Conservation (phyloP, 1,140 invertebrate genomes). For the Alviniconcha marisindica region DNA sequence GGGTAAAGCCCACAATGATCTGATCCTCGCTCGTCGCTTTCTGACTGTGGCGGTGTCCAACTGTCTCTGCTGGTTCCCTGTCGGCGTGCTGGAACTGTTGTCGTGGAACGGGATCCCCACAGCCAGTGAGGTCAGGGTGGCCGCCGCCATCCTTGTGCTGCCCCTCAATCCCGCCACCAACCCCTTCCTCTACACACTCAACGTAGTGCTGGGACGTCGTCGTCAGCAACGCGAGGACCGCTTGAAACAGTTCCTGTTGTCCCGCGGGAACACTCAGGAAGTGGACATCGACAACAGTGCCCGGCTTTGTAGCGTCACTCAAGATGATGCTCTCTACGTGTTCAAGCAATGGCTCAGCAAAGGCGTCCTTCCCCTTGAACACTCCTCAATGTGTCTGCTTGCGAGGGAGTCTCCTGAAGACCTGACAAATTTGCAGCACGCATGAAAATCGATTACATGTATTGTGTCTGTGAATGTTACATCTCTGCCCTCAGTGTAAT, state of each 20-base stretch:
- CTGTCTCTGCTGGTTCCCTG: background rate
- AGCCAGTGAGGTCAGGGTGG: background rate
- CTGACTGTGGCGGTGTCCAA: conserved; percentile 3
- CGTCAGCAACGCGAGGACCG: background rate
- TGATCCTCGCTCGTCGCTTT: background rate
- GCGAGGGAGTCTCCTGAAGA: no score
- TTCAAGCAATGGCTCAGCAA: background rate
- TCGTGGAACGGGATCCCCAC: background rate
- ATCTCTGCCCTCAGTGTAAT: no score
- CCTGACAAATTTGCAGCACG: no score
- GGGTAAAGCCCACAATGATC: background rate
- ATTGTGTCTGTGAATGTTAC: no score
- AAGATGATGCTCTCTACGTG: background rate
- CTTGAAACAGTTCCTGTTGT: background rate
- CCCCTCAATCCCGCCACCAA: conserved; percentile 33
- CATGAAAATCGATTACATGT: no score
- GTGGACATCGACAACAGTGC: background rate
- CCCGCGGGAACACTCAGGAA: background rate
- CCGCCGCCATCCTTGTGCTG: background rate
- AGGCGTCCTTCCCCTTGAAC: background rate
- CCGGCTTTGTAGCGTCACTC: background rate
- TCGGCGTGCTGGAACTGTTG: conserved; percentile 26
- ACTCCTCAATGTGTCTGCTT: no score
- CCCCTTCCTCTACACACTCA: conserved; percentile 44
- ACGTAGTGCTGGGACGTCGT: background rate